phyloP scores from a whole-genome alignment of 2,888 invertebrate genomes.

The Agrochola lychnidis region DNA sequence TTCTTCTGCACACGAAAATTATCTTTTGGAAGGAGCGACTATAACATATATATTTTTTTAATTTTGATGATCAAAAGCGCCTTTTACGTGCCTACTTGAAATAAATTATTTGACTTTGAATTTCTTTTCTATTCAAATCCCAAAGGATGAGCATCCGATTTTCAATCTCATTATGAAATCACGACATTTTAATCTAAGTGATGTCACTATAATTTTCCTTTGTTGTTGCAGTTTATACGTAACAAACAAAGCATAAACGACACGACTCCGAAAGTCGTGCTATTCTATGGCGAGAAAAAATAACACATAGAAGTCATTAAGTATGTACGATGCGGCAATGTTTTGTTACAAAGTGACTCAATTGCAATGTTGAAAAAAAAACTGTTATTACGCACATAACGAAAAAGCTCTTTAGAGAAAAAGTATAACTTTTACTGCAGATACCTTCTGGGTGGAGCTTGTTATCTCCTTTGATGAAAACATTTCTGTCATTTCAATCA shows the following conservation, averaged over 20 bases:
- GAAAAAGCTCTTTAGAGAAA: background rate
- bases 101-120: too few relatives aligned
- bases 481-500: background rate
- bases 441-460: background rate
- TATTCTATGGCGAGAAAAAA: background rate
- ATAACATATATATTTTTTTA: too few relatives aligned
- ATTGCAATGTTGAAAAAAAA: background rate
- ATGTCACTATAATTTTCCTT: conserved; percentile 12
- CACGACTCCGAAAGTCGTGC: conserved; percentile 32
- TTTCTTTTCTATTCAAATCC: background rate
- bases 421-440: background rate
- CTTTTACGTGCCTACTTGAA: too few relatives aligned
- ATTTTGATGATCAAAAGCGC: too few relatives aligned
- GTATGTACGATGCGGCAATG: background rate
- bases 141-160: background rate
- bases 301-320: background rate
- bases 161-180: background rate
- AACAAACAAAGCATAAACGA: background rate
- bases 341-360: background rate
- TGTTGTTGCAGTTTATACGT: background rate
- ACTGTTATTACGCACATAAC: background rate
- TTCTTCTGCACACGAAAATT: too few relatives aligned
- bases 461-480: background rate
- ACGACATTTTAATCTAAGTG: conserved; percentile 1
- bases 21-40: too few relatives aligned